Conservation (phyloP, 1,140 invertebrate species). For the Eulimnadia texana region DNA sequence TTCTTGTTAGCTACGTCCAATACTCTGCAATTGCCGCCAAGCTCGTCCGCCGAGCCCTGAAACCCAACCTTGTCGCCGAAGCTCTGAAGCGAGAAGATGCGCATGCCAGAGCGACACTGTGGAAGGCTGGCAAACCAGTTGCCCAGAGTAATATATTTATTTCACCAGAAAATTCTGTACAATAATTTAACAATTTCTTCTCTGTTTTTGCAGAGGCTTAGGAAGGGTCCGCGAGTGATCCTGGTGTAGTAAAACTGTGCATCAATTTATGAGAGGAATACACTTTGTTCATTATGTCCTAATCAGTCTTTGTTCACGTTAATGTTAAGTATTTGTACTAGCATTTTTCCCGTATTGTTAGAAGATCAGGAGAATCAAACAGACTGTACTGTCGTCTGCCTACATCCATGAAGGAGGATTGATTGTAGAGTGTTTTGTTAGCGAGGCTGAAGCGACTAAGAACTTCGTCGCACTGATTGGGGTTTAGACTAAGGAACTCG, state of each 20-base stretch:
- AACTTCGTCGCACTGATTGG: no score
- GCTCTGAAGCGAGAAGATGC: constrained; percentile 58
- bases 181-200: neutral
- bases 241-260: neutral
- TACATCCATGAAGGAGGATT: no score
- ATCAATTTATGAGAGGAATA: neutral
- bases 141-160: neutral
- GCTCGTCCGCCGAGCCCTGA: constrained; percentile 58
- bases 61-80: constrained; percentile 50
- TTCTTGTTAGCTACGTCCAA: constrained; percentile 62
- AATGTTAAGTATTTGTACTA: no score
- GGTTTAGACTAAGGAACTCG: no score
- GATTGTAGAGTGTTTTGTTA: no score
- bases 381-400: no score
- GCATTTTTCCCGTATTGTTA: no score
- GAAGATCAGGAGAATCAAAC: neutral
- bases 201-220: neutral
- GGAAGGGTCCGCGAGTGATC: neutral
- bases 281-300: neutral
- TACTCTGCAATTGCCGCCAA: constrained; percentile 79
- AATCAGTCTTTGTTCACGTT: neutral
- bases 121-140: constrained; percentile 67
- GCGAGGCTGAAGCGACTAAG: no score
- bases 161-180: neutral
- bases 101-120: constrained; percentile 61